Conservation (phyloP, 2,888 invertebrate genomes). For the Apamea epomidion region DNA sequence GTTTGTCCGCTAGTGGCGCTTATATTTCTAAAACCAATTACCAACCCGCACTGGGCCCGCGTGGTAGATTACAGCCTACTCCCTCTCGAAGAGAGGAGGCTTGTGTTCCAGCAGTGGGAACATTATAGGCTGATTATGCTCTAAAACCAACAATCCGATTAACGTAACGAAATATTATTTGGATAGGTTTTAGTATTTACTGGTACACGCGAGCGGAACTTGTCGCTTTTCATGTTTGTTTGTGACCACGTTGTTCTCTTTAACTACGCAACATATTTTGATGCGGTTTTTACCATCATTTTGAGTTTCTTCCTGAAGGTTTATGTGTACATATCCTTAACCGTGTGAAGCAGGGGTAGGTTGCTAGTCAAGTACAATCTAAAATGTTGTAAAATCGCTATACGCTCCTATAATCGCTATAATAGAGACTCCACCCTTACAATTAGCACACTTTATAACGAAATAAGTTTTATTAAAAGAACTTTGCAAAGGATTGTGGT, state of each 20-base stretch:
- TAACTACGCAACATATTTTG: neutral
- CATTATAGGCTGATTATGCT: too few relatives aligned
- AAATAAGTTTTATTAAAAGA: constrained; percentile 81
- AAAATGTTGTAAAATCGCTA: constrained; percentile 17
- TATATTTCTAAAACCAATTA: too few relatives aligned
- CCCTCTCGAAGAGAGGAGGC: too few relatives aligned
- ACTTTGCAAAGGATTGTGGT: constrained; percentile 80
- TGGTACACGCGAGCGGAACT: neutral
- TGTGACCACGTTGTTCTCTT: neutral
- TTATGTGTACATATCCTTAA: neutral
- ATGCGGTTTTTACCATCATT: neutral
- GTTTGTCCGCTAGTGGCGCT: neutral
- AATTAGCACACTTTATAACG: constrained; percentile 71
- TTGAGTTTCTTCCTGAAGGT: neutral
- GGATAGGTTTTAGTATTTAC: neutral
- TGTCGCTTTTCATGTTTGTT: neutral
- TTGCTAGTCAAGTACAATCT: neutral
- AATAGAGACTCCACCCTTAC: constrained; percentile 43
- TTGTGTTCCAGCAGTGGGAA: too few relatives aligned
- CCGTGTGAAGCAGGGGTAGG: neutral
- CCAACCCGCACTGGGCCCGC: too few relatives aligned
- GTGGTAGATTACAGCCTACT: too few relatives aligned
- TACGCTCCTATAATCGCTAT: constrained; percentile 9
- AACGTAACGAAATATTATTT: neutral
- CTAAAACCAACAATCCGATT: too few relatives aligned